These are phyloP conservation scores for Salminus brasiliensis DNA, from an alignment of 2,113 vertebrate species.

Conservation along the genomic window DNA sequence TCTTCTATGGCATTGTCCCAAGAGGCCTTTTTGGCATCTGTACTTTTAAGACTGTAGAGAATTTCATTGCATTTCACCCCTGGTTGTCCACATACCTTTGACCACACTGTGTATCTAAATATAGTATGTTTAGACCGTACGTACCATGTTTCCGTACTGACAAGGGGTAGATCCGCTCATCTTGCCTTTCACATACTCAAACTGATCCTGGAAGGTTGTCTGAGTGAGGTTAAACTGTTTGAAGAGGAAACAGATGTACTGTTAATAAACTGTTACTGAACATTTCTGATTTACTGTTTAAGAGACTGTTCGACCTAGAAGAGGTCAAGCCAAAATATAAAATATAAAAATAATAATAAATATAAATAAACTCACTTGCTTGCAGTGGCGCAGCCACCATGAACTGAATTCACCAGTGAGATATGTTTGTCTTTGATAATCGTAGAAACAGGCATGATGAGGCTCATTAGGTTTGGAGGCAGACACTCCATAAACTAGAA, in stretches of 20 bases:
- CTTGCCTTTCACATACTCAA: neutral
- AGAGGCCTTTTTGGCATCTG: no score
- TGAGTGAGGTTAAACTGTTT: neutral
- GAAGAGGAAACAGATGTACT: neutral
- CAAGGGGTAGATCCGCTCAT: neutral
- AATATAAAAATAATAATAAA: no score
- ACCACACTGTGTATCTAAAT: no score
- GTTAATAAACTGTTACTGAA: neutral
- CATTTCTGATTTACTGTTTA: neutral
- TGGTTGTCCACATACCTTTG: no score
- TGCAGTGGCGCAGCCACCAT: neutral
- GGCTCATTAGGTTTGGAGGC: neutral
- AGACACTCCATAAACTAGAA: neutral
- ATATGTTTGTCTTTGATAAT: neutral
- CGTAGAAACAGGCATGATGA: neutral
- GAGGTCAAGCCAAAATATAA: neutral
- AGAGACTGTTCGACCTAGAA: neutral
- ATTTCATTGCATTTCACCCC: no score
- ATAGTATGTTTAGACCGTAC: no score
- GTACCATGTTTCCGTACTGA: no score
- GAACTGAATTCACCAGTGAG: neutral
- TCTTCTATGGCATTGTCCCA: no score
- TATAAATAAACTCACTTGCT: neutral
- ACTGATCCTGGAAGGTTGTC: neutral
- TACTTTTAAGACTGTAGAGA: no score